These are phyloP conservation scores for Steatocranus sp. DNA, from an alignment of 2,797 vertebrate genomes.

Conservation along the genomic window DNA sequence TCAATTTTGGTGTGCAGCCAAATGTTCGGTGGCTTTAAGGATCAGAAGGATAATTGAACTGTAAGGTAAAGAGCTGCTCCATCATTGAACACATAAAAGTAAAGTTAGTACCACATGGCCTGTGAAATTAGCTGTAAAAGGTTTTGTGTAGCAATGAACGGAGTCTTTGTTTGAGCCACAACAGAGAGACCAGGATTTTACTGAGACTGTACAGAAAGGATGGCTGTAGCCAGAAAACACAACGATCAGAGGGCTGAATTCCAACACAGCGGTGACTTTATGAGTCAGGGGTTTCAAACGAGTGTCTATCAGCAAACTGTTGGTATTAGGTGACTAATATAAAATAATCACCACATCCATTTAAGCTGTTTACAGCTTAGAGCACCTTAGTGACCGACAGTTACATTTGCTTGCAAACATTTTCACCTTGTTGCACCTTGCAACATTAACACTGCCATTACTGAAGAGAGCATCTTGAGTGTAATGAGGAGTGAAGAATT, in stretches of 20 bases:
- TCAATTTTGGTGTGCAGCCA: background rate
- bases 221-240: background rate
- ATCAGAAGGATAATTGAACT: background rate
- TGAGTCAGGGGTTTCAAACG: background rate
- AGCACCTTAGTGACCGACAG: background rate
- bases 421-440: background rate
- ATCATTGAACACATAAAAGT: background rate
- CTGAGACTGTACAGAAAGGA: background rate
- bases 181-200: background rate
- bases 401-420: background rate
- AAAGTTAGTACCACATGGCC: background rate
- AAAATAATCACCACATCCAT: background rate
- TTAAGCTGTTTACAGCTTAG: background rate
- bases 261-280: background rate
- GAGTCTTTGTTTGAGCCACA: background rate
- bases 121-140: background rate
- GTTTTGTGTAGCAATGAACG: background rate
- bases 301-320: background rate
- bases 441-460: conserved; percentile 17
- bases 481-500: conserved; percentile 14
- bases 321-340: background rate
- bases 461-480: background rate
- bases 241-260: background rate
- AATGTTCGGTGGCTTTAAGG: background rate
- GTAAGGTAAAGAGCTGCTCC: background rate